Evolutionary conservation across 2,888 invertebrate genomes (phyloP), one percentile per base, ranked within the genome.

Genomic region (Nomada flava): DNA sequence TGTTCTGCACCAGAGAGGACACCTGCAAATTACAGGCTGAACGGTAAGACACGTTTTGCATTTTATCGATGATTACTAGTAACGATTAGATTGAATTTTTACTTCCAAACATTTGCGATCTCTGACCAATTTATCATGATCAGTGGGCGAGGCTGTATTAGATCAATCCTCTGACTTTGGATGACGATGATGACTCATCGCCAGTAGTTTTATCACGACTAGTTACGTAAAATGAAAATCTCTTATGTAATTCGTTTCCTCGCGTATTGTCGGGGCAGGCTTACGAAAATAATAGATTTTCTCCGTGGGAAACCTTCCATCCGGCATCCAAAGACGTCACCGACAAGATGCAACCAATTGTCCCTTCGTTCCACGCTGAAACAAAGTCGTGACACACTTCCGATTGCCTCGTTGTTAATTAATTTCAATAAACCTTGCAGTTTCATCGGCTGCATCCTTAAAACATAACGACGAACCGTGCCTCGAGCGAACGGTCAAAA

Each of bases 211-310:
- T 59, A 13, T 47, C 44, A 18, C 59, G 20, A 13, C 20, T 47
- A 26, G 73, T 80, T 68, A 72, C 72, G 72, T 59, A 68, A 67
- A 78, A 64, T 44, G 65, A 78, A 78, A 69, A 68, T 69, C 53
- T 23, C 47, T 81, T 53, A 42, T 26, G 20, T 42, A 73, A 81
- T 59, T 7, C 10, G 47, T 59, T 63, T 23, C 9, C 55, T 47
- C 26, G 26, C 26, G 29, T 11, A 26, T 7, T 13, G 59, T 53
- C 63, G 47, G 44, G 36, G 36, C 10, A n/a, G 29, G 59, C 63
- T 64, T 60, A 62, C 44, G 63, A 79, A 75, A 75, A 70, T 82
- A 82, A 82, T 53, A 72, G 79, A 82, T 79, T 82, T 82, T 75
- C 75, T 53, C 78, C 69, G 29, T 69, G 79, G 60, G 73, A 73